These are phyloP conservation scores for Syngnathus floridae DNA, from an alignment of 2,113 vertebrate genomes.

Conservation along the genomic window DNA sequence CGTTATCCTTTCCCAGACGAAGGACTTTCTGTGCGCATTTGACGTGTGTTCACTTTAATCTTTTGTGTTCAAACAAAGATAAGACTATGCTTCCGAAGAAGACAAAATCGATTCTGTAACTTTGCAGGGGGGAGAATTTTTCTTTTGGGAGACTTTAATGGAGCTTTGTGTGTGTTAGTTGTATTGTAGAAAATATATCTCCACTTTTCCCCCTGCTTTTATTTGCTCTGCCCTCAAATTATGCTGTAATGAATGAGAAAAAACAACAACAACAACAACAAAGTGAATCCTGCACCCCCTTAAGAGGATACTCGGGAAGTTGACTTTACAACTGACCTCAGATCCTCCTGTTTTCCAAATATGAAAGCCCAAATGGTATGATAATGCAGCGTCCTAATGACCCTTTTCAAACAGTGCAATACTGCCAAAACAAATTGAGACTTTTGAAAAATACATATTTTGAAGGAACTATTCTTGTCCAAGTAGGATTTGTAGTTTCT, in stretches of 20 bases:
- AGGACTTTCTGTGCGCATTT: conserved; percentile 71
- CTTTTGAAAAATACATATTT: not conserved
- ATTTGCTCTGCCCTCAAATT: conserved; percentile 32
- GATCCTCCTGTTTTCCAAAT: conserved; percentile 15
- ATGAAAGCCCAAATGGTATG: conserved; percentile 35
- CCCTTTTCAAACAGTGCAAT: conserved; percentile 26
- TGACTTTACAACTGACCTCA: conserved; percentile 51
- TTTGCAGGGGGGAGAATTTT: conserved; percentile 23
- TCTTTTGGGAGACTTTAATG: conserved; percentile 28
- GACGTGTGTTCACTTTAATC: conserved; percentile 71
- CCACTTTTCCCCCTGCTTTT: conserved; percentile 21
- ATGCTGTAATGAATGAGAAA: conserved; percentile 60
- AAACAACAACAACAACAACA: conserved; percentile 44
- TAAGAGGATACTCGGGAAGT: conserved; percentile 43
- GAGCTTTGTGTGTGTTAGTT: conserved; percentile 59
- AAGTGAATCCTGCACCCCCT: conserved; percentile 18
- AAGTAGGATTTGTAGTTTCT: not conserved
- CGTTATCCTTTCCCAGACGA: conserved; percentile 74
- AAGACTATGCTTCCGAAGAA: conserved; percentile 70
- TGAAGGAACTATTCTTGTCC: conserved; percentile 20
- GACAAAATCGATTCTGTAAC: conserved; percentile 58
- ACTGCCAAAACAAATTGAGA: not conserved
- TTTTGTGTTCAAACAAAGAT: conserved; percentile 75
- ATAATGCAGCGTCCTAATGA: conserved; percentile 10
- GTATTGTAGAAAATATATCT: conserved; percentile 66